These are phyloP conservation scores for Chloropsis hardwickii DNA, from an alignment of 2,113 vertebrate species.

Conservation along the genomic window DNA sequence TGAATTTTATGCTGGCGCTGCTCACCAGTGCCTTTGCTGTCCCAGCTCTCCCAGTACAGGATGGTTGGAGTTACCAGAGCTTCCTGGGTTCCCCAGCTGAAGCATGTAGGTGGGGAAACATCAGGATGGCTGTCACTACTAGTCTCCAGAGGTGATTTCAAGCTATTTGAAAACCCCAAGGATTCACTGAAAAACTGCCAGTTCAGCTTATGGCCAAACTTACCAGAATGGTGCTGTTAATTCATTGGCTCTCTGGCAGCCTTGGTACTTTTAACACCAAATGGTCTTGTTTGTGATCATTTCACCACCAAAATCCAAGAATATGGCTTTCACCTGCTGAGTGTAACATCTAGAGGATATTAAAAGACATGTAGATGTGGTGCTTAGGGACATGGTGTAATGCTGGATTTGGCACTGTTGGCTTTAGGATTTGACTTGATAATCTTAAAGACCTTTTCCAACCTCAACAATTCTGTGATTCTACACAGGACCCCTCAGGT, in stretches of 20 bases:
- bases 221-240: neutral
- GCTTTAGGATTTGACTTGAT: neutral
- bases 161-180: neutral
- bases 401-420: neutral
- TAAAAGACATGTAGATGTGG: neutral
- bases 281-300: neutral
- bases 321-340: neutral
- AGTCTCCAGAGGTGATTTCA: neutral
- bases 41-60: neutral
- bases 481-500: neutral
- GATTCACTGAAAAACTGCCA: neutral
- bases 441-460: neutral
- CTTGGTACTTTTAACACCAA: neutral
- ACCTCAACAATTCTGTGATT: neutral
- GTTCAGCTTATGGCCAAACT: neutral
- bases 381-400: neutral
- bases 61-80: neutral
- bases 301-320: neutral
- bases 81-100: neutral
- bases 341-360: neutral
- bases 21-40: neutral
- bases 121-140: neutral
- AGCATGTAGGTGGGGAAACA: neutral
- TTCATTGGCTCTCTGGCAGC: neutral
- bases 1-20: neutral